Percentiles rank a stretch among this genome's conserved stretches.
Evolutionary conservation across 2,113 vertebrate species (phyloP).

Genomic region (Lepus americanus): DNA sequence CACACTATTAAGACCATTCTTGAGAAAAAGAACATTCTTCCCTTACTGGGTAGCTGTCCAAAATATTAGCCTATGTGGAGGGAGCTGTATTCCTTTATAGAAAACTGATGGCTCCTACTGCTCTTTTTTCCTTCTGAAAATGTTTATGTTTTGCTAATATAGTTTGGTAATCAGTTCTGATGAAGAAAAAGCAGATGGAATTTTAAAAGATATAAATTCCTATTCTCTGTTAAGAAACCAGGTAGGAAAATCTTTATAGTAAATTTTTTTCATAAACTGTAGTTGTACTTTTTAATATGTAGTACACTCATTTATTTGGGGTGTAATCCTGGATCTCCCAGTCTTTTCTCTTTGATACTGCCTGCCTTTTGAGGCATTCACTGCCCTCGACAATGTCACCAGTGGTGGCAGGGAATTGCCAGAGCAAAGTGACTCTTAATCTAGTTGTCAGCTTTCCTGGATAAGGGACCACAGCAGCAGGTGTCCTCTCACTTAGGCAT

Average conservation of each 20-base stretch:
- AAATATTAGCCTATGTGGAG: conserved; percentile 56
- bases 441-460: neutral
- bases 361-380: conserved; percentile 51
- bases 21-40: conserved; percentile 43
- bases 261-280: conserved; percentile 68
- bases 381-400: conserved; percentile 49
- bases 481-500: conserved; percentile 46
- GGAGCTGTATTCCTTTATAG: conserved; percentile 67
- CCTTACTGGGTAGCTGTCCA: conserved; percentile 58
- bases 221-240: conserved; percentile 67
- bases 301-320: conserved; percentile 53
- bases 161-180: conserved; percentile 53
- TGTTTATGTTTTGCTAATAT: conserved; percentile 67
- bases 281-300: conserved; percentile 61
- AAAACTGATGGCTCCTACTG: conserved; percentile 49
- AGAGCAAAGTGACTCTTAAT: neutral
- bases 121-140: conserved; percentile 68
- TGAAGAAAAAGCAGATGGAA: conserved; percentile 50
- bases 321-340: neutral
- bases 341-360: conserved; percentile 3
- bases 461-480: neutral
- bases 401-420: conserved; percentile 12
- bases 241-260: conserved; percentile 68
- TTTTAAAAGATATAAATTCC: conserved; percentile 58
- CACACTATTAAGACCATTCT: conserved; percentile 69